Evolutionary conservation across 2,797 vertebrate genomes (phyloP).

Genomic region (Myripristis murdjan): DNA sequence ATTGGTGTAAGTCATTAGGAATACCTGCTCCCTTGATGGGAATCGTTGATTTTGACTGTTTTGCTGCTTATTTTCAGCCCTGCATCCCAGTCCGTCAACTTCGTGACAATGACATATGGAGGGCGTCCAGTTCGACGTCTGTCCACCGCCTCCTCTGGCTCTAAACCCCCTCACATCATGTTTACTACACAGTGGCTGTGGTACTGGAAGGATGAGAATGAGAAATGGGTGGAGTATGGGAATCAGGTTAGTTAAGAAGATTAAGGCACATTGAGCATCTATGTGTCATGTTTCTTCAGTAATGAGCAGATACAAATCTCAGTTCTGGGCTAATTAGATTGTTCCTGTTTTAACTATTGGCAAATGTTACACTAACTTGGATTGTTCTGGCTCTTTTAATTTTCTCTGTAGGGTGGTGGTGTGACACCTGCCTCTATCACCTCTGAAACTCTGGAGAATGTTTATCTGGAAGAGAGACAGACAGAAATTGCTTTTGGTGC

Average conservation of each 20-base stretch:
- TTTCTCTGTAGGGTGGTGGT: slow-evolving; percentile 69
- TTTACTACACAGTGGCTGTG: slow-evolving; percentile 95
- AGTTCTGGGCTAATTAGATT: neutral
- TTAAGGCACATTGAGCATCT: neutral
- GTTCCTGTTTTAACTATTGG: neutral
- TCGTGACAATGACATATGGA: slow-evolving; percentile 84
- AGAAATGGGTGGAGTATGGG: slow-evolving; percentile 90
- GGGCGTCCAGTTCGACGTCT: slow-evolving; percentile 86
- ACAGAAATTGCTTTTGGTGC: slow-evolving; percentile 83
- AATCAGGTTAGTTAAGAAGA: slow-evolving; percentile 79
- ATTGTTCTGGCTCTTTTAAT: slow-evolving; percentile 64
- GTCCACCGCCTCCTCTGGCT: slow-evolving; percentile 91
- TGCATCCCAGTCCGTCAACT: slow-evolving; percentile 76
- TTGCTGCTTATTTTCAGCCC: slow-evolving; percentile 33
- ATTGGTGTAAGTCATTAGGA: neutral
- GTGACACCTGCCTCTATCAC: slow-evolving; percentile 73
- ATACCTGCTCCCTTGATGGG: neutral
- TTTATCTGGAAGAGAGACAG: slow-evolving; percentile 82
- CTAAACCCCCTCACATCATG: slow-evolving; percentile 89
- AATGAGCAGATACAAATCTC: neutral
- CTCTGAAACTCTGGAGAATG: slow-evolving; percentile 90
- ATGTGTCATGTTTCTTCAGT: neutral
- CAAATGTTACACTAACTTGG: slow-evolving; percentile 43
- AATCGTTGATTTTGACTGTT: neutral
- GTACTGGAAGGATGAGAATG: slow-evolving; percentile 91